A percentile compares a stretch with the other conserved stretches of the same genome.
Evolutionary conservation across 2,113 vertebrate species (phyloP).

Genomic region (Castor canadensis): DNA sequence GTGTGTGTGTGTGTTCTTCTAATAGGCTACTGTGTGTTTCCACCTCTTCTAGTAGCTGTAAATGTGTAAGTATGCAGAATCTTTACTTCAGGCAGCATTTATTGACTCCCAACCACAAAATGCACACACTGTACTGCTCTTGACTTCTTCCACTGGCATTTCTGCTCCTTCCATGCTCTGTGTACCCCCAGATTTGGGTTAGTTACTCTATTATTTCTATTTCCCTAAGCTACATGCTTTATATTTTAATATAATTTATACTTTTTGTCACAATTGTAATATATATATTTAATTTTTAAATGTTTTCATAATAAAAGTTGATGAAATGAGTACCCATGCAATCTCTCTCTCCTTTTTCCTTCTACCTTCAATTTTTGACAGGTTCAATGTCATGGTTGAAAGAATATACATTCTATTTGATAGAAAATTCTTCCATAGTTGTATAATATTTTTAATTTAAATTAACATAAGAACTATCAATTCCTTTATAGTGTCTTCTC

Average conservation of each 20-base stretch:
- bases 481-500: not conserved
- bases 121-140: fast-evolving
- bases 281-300: not conserved
- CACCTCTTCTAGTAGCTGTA: not conserved
- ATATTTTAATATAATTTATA: not conserved
- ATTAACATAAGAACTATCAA: not conserved
- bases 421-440: not conserved
- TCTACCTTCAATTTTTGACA: not conserved
- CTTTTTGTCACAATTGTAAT: not conserved
- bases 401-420: not conserved
- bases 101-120: not conserved
- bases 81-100: not conserved
- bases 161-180: not conserved
- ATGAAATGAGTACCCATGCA: not conserved
- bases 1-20: not conserved
- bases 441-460: not conserved
- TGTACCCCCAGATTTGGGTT: not conserved
- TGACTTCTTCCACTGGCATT: too few relatives aligned
- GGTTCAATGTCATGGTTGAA: not conserved
- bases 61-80: not conserved
- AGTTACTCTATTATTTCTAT: not conserved
- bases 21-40: not conserved
- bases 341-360: not conserved
- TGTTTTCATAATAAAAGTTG: not conserved
- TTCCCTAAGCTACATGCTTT: not conserved